Base-by-base conservation (phyloP, 2,888 invertebrate genomes). In the Cryptophagus acutangulus region DNA sequence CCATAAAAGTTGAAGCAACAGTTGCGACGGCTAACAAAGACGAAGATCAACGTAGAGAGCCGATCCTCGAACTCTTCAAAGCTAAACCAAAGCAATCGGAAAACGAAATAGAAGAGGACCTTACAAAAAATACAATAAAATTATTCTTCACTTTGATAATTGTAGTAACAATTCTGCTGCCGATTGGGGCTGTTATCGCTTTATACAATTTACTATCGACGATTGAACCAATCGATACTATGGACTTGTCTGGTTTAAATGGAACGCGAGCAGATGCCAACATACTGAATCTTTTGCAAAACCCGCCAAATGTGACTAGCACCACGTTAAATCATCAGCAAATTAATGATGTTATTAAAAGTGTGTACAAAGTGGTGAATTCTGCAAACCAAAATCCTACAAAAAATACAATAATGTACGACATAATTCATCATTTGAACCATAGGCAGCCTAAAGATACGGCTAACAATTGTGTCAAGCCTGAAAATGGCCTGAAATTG, bases 291-390 rank as follows among this genome's bases (percentile, higher is more conserved):
- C 41, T 61, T 33, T 46, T 61, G 5, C 48, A 58, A 40, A 52
- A 52, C 35, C 58, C 60, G 3, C 34, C 54, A 2, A 65, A 64
- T 44, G 41, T 56, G 3, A 52, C 55, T 25, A 49, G 44, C 24
- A 31, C 36, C 30, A 36, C 45, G 9, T 35, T 49, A 30, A 48
- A 51, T 18, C 47, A 42, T 4, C 24, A 52, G 17, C 59, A 66
- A 51, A 44, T 65, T 15, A 49, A 60, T 31, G 42, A 53, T 13
- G 50, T 67, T 9, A 47, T 67, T 12, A 51, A 55, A 18, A 62
- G 56, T 38, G 51, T 67, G 9, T 65, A 66, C 42, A 45, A 53
- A 8, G 64, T 67, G 31, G 54, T 67, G 6, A 49, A 54, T n/a
- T 42, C 45, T 36, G 47, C 38, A 6, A 33, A 43, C 15, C 41